Evolutionary conservation across 2,888 invertebrate species (phyloP).

Genomic region (Thysanoteuthis rhombus): DNA sequence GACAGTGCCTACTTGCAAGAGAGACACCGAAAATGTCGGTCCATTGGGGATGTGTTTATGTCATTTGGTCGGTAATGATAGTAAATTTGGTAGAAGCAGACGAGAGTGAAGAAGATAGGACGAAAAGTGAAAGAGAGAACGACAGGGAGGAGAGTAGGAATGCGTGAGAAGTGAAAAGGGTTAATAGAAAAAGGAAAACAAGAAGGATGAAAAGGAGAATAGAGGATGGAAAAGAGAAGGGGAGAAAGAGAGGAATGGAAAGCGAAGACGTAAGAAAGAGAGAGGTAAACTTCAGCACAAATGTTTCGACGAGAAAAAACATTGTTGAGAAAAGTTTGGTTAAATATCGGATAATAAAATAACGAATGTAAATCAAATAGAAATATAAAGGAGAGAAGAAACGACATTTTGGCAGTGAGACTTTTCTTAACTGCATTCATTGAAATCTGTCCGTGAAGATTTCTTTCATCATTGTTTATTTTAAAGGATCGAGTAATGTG

Average conservation of each 20-base stretch:
- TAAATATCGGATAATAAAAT: neutral
- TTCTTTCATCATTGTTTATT: neutral
- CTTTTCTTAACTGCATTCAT: neutral
- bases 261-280: neutral
- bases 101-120: neutral
- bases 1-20: neutral
- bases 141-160: neutral
- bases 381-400: neutral
- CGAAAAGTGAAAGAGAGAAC: neutral
- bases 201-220: neutral
- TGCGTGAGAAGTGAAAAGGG: neutral
- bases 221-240: neutral
- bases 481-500: neutral
- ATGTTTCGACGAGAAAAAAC: neutral
- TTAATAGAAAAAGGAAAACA: neutral
- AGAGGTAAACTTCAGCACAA: neutral
- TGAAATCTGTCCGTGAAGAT: neutral
- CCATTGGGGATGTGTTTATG: neutral
- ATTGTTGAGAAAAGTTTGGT: neutral
- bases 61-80: neutral
- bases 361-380: neutral
- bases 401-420: neutral
- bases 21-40: neutral
- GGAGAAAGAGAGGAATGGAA: neutral
- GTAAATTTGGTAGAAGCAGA: neutral